phyloP scores from a whole-genome alignment of 1,140 invertebrate genomes.

The Drosophila sucinea region DNA sequence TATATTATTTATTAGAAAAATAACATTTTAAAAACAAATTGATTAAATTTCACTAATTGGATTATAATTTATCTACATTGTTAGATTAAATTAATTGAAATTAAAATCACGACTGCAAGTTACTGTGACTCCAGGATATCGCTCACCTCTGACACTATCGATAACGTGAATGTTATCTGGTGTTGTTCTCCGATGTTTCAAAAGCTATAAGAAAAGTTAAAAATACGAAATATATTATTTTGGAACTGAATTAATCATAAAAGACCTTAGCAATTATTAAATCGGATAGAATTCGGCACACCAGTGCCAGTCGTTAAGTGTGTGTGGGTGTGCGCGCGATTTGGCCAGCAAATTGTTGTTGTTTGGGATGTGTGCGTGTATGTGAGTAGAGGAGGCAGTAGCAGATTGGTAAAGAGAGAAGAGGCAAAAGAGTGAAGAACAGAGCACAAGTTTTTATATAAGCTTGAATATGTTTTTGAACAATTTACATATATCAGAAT shows the following conservation, averaged over 20 bases:
- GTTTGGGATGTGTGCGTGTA: conserved; percentile 34
- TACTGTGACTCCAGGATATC: background rate
- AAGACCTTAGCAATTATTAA: conserved; percentile 45
- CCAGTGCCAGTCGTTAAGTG: background rate
- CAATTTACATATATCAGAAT: conserved; percentile 38
- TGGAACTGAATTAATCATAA: conserved; percentile 18
- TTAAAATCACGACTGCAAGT: background rate
- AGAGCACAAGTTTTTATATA: conserved; percentile 56
- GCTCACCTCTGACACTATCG: conserved; percentile 8
- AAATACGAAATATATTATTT: conserved; percentile 17
- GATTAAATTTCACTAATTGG: background rate
- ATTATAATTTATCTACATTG: background rate
- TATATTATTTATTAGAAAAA: no score
- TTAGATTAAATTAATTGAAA: background rate
- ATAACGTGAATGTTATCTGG: background rate
- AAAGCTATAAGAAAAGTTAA: conserved; percentile 4
- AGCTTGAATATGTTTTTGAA: conserved; percentile 51
- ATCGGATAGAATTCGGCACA: conserved; percentile 22
- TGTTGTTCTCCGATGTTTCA: background rate
- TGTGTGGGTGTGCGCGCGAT: conserved; percentile 18
- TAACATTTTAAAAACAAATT: no score
- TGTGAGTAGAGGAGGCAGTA: conserved; percentile 29
- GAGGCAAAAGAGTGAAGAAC: conserved; percentile 15
- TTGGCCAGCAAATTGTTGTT: conserved; percentile 8
- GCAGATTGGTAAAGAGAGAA: conserved; percentile 10